Conservation (phyloP, 2,113 vertebrate genomes). For the Coptodon bakossiorum region DNA sequence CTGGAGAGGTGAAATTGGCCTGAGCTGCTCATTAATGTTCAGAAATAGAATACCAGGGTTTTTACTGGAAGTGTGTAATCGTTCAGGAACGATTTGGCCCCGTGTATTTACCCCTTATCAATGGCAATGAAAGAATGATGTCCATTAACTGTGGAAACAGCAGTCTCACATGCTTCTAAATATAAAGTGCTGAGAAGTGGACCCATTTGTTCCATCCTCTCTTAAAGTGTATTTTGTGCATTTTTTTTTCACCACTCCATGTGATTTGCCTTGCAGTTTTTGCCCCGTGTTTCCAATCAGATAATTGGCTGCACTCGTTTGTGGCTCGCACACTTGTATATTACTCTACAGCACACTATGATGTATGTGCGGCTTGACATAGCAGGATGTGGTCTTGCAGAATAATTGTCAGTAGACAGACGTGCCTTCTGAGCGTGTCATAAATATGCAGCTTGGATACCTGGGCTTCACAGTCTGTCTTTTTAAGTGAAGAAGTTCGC, state of each 20-base stretch:
- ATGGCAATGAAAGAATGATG: background rate
- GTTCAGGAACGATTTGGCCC: conserved; percentile 10
- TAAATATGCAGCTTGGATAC: background rate
- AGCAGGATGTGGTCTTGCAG: conserved; percentile 27
- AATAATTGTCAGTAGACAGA: background rate
- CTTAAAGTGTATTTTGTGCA: background rate
- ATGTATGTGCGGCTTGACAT: background rate
- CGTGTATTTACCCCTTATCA: conserved; percentile 8
- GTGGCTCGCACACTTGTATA: background rate
- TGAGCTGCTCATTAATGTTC: conserved; percentile 40
- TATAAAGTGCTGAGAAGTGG: background rate
- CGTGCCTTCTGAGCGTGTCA: background rate
- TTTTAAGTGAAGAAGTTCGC: background rate
- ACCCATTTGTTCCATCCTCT: background rate
- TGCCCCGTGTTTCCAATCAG: background rate
- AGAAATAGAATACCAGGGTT: conserved; percentile 48
- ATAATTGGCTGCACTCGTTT: background rate
- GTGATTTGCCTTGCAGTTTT: background rate
- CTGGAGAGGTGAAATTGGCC: conserved; percentile 28
- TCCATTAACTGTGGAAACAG: background rate
- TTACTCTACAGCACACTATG: background rate
- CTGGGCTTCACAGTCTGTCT: background rate
- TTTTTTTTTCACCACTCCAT: background rate
- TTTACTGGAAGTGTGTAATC: conserved; percentile 52
- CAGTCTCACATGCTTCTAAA: background rate